Percentiles rank a stretch among this genome's conserved stretches.
These are phyloP conservation scores for Hiodon alosoides DNA, from an alignment of 2,113 vertebrate species.

Conservation along the genomic window DNA sequence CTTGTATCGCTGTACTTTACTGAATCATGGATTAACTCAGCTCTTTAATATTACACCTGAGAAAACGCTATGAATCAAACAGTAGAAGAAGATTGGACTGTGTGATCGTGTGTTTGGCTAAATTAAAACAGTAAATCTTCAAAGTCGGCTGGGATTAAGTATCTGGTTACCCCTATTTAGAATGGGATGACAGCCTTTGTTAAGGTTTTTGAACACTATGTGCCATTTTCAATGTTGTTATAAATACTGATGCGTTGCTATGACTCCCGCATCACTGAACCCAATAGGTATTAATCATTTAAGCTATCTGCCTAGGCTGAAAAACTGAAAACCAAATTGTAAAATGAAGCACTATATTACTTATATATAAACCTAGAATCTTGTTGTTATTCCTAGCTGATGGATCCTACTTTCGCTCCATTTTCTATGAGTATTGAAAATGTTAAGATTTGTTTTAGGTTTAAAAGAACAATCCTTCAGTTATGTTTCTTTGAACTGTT, in stretches of 20 bases:
- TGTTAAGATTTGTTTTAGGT: background rate
- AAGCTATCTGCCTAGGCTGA: background rate
- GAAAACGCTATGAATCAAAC: constrained; percentile 30
- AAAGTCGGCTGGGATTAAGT: constrained; percentile 12
- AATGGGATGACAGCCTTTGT: background rate
- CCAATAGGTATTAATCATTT: constrained; percentile 14
- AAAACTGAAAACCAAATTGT: background rate
- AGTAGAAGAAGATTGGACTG: constrained; percentile 20
- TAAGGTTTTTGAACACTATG: background rate
- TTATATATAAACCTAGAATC: background rate
- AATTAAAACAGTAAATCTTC: constrained; percentile 2
- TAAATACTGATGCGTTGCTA: constrained; percentile 2
- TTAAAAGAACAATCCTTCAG: background rate
- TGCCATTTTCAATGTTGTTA: constrained; percentile 11
- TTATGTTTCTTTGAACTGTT: background rate
- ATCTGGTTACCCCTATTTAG: constrained; percentile 4
- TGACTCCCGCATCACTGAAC: background rate
- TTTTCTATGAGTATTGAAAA: background rate
- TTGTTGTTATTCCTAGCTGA: background rate
- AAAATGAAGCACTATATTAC: constrained; percentile 1
- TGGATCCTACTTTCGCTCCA: background rate
- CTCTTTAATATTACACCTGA: constrained; percentile 39
- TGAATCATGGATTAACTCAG: constrained; percentile 33
- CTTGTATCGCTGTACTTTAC: constrained; percentile 29
- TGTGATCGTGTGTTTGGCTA: constrained; percentile 5